Percentiles rank a stretch among this genome's conserved stretches.
phyloP scores from a whole-genome alignment of 1,140 invertebrate genomes.

The Argopecten irradians region DNA sequence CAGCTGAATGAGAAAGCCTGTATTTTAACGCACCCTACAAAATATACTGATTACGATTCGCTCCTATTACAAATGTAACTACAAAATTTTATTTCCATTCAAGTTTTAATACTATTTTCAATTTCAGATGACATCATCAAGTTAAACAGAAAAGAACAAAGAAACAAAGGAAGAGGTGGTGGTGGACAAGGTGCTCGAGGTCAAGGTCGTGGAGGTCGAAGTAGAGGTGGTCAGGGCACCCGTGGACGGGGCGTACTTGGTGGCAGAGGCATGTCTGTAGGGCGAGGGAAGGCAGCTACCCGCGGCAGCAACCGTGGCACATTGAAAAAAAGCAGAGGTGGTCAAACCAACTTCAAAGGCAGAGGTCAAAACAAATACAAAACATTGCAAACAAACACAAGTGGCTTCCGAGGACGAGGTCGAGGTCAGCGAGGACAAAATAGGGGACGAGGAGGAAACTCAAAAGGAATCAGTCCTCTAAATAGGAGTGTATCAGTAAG shows the following conservation, averaged over 20 bases:
- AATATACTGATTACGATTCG: no score
- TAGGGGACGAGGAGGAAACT: background rate
- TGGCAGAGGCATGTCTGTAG: background rate
- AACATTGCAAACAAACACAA: background rate
- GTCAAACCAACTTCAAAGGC: background rate
- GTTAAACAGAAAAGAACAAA: background rate
- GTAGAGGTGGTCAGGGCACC: background rate
- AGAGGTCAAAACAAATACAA: background rate
- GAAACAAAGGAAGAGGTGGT: background rate
- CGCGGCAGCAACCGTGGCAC: background rate
- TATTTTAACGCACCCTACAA: no score
- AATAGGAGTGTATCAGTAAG: background rate
- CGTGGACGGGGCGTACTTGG: background rate
- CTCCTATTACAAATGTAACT: no score
- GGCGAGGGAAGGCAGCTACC: background rate
- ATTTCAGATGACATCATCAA: slow-evolving; percentile 15
- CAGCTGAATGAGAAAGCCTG: no score
- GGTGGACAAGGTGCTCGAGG: background rate
- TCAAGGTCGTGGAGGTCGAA: background rate
- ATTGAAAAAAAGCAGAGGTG: background rate
- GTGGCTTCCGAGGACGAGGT: background rate
- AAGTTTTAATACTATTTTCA: no score
- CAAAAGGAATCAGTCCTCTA: background rate
- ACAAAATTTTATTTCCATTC: no score
- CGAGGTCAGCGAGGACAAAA: background rate